A percentile compares a stretch with the other conserved stretches of the same genome.
Evolutionary conservation across 2,888 invertebrate species (phyloP).

Genomic region (Drosophila nr. perissopoda): DNA sequence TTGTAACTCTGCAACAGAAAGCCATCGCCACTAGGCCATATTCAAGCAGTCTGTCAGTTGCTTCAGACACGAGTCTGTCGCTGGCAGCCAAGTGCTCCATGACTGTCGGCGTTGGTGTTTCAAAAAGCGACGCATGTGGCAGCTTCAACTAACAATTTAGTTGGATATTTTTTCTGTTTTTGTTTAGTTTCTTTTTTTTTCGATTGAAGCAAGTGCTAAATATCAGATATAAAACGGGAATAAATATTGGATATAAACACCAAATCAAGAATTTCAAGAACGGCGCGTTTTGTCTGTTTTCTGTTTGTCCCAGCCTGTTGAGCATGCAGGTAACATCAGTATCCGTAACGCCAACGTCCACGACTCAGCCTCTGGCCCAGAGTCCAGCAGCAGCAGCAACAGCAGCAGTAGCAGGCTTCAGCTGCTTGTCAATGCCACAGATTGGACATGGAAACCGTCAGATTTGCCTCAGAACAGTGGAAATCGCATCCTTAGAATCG

Average conservation of each 20-base stretch:
- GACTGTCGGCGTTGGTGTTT: slow-evolving; percentile 10
- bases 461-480: slow-evolving; percentile 1
- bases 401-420: neutral
- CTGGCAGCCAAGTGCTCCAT: slow-evolving; percentile 40
- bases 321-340: slow-evolving; percentile 15
- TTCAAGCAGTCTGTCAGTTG: slow-evolving; percentile 49
- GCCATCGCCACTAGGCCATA: slow-evolving; percentile 11
- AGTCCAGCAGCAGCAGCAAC: neutral
- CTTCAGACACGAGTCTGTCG: slow-evolving; percentile 46
- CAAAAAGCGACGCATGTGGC: slow-evolving; percentile 4
- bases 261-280: neutral
- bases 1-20: slow-evolving; percentile 22
- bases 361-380: neutral
- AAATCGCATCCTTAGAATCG: slow-evolving; percentile 2
- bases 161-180: neutral
- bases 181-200: neutral
- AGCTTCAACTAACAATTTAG: neutral
- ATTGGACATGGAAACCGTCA: neutral
- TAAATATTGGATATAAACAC: neutral
- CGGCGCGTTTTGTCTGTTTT: neutral
- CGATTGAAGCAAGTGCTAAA: neutral
- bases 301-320: slow-evolving; percentile 2
- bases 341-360: slow-evolving; percentile 3
- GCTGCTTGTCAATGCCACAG: slow-evolving; percentile 1
- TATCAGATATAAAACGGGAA: neutral